A percentile compares a stretch with the other conserved stretches of the same genome.
These are phyloP conservation scores for Philopotamus ludificatus DNA, from an alignment of 1,140 invertebrate species.

Conservation along the genomic window DNA sequence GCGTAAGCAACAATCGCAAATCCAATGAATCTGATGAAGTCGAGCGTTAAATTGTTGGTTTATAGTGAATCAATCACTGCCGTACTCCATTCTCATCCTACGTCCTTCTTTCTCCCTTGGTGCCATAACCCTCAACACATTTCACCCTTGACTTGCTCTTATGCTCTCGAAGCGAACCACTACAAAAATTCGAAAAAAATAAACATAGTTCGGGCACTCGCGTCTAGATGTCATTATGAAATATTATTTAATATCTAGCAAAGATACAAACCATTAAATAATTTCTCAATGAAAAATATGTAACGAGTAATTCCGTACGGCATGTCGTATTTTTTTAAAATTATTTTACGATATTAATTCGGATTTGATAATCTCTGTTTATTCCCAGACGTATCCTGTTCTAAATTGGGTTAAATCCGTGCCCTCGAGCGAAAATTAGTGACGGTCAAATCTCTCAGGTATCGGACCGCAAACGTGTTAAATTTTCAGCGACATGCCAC, in stretches of 20 bases:
- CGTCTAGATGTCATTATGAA: slow-evolving; percentile 29
- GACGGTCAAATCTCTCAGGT: background rate
- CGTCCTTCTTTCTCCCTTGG: background rate
- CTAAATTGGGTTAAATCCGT: background rate
- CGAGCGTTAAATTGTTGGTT: slow-evolving; percentile 42
- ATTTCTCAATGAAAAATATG: background rate
- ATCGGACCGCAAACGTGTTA: background rate
- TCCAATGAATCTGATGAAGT: slow-evolving; percentile 42
- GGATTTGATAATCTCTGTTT: background rate
- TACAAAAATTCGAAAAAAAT: background rate
- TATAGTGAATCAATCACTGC: slow-evolving; percentile 42
- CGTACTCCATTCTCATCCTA: background rate
- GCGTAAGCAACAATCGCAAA: slow-evolving; percentile 39
- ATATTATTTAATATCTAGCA: no score
- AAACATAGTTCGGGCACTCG: slow-evolving; percentile 11
- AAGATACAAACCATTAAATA: background rate
- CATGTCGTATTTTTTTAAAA: slow-evolving; percentile 2
- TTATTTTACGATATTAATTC: no score
- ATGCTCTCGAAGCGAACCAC: background rate
- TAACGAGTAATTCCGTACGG: no score
- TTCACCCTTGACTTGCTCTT: slow-evolving; percentile 2
- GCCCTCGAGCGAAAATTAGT: background rate
- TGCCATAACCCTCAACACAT: background rate
- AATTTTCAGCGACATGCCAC: background rate
- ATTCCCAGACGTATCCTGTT: background rate